Conservation (phyloP, 2,888 invertebrate species). For the Druceiella hillmani region DNA sequence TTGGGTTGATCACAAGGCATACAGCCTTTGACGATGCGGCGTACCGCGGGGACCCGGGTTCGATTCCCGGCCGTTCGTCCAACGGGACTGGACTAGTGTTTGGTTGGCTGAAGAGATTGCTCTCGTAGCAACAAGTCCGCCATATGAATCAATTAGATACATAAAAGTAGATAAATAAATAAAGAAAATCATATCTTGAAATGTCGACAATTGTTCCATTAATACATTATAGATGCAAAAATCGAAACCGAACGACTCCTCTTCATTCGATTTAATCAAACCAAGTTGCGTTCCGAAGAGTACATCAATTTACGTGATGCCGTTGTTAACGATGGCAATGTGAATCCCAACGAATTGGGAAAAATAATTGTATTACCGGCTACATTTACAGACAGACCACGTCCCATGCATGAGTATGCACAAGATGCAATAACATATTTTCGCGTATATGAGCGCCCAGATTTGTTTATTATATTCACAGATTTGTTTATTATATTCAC, state of each 20-base stretch:
- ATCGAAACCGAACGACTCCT: constrained; percentile 29
- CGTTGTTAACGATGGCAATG: constrained; percentile 15
- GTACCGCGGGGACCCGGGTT: too few species aligned
- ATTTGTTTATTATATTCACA: neutral
- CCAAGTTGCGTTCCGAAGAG: constrained; percentile 28
- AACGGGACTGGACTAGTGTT: too few species aligned
- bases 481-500: too few species aligned
- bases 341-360: constrained; percentile 16
- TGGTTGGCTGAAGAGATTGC: too few species aligned
- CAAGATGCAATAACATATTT: constrained; percentile 26
- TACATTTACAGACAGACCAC: constrained; percentile 22
- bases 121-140: too few species aligned
- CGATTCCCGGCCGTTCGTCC: too few species aligned
- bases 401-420: constrained; percentile 25
- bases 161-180: too few species aligned
- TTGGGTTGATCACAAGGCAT: too few species aligned
- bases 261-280: constrained; percentile 28
- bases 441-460: constrained; percentile 10
- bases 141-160: too few species aligned
- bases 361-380: constrained; percentile 21
- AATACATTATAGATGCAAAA: constrained; percentile 30
- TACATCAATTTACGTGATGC: constrained; percentile 28
- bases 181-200: constrained; percentile 14
- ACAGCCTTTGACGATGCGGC: too few species aligned
- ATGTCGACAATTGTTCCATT: constrained; percentile 27